These are phyloP conservation scores for Catharus bicknelli DNA, from an alignment of 2,113 vertebrate species.

Conservation along the genomic window DNA sequence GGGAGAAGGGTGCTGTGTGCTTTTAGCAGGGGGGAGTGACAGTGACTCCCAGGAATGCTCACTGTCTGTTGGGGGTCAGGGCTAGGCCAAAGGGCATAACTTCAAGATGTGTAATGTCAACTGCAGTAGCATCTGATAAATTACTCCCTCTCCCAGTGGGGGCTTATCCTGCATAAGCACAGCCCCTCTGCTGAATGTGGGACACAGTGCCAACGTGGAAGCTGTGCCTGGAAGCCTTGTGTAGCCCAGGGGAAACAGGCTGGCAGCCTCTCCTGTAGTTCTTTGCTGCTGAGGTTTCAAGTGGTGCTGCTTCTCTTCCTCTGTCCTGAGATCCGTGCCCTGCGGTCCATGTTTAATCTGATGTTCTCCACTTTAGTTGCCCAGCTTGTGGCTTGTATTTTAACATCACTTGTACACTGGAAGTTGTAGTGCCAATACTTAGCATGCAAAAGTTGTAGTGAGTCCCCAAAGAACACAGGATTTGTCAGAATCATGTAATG, in stretches of 20 bases:
- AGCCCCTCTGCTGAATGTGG: neutral
- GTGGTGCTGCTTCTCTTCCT: neutral
- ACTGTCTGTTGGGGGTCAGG: neutral
- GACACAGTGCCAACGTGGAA: neutral
- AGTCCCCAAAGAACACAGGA: neutral
- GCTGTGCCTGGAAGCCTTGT: neutral
- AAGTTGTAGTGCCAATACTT: neutral
- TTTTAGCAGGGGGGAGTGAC: neutral
- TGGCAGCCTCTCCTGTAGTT: neutral
- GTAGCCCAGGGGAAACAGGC: neutral
- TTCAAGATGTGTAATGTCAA: neutral
- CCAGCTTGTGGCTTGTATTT: neutral
- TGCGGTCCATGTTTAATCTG: neutral
- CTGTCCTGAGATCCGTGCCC: neutral
- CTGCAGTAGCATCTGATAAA: neutral
- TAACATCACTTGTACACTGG: neutral
- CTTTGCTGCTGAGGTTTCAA: neutral
- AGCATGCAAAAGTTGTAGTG: neutral
- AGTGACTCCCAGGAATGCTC: slow-evolving; percentile 2
- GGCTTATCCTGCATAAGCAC: neutral
- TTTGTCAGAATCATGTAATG: neutral
- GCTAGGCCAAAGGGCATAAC: neutral
- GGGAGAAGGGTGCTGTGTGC: neutral
- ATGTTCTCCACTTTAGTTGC: neutral
- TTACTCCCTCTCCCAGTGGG: neutral